These are phyloP conservation scores for Rhipidura dahli DNA, from an alignment of 2,113 vertebrate species.

Conservation along the genomic window DNA sequence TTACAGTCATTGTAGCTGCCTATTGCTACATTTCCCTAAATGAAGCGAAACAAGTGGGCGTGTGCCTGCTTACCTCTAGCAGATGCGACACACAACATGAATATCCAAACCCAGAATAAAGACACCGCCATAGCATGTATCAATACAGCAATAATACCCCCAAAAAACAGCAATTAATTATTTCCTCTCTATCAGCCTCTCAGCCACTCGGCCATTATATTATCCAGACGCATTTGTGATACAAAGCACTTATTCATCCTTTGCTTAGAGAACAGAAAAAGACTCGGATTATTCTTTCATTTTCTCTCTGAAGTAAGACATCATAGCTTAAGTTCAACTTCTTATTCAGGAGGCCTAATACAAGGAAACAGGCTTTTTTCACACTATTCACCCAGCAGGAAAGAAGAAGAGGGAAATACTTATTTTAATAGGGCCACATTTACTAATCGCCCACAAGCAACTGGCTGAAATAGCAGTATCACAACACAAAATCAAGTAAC, in stretches of 20 bases:
- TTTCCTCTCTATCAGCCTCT: not conserved
- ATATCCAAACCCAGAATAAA: not conserved
- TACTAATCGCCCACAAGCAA: not conserved
- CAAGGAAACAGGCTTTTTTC: not conserved
- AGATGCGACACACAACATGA: not conserved
- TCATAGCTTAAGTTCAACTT: not conserved
- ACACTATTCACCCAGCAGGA: not conserved
- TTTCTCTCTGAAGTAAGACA: not conserved
- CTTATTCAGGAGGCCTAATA: not conserved
- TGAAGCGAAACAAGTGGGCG: not conserved
- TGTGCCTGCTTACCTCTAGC: not conserved
- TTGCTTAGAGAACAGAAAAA: not conserved
- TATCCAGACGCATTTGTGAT: not conserved
- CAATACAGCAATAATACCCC: not conserved
- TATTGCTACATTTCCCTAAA: not conserved
- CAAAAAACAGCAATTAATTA: not conserved
- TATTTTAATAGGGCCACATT: not conserved
- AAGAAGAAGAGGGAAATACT: rapidly evolving
- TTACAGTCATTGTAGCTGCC: not conserved
- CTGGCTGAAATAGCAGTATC: not conserved
- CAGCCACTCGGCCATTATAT: not conserved
- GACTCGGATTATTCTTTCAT: not conserved
- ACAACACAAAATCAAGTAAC: not conserved
- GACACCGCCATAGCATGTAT: not conserved
- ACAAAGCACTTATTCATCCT: rapidly evolving